These are phyloP conservation scores for Dione juno DNA, from an alignment of 2,888 invertebrate genomes.

Conservation along the genomic window DNA sequence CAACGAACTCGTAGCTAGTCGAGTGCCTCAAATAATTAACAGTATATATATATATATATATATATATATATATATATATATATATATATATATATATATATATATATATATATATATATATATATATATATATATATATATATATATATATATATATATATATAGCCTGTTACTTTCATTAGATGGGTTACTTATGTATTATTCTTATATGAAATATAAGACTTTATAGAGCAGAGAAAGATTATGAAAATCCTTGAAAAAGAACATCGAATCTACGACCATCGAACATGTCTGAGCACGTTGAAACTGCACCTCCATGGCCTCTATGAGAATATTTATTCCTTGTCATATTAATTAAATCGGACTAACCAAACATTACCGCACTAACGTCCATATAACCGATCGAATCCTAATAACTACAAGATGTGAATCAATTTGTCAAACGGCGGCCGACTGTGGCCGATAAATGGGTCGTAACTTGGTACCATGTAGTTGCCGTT, in stretches of 20 bases:
- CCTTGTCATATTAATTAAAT: conserved; percentile 7
- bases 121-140: too few relatives aligned
- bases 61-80: too few relatives aligned
- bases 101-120: too few relatives aligned
- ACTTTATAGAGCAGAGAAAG: too few relatives aligned
- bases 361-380: conserved; percentile 19
- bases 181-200: too few relatives aligned
- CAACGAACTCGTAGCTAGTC: conserved; percentile 3
- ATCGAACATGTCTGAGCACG: background rate
- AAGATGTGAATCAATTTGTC: conserved; percentile 65
- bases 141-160: too few relatives aligned
- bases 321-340: background rate
- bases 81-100: too few relatives aligned
- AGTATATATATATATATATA: conserved; percentile 3
- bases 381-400: conserved; percentile 28
- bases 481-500: conserved; percentile 43
- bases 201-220: too few relatives aligned
- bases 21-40: conserved; percentile 17
- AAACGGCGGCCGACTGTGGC: conserved; percentile 51
- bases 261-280: background rate
- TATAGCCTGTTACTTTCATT: too few relatives aligned
- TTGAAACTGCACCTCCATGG: background rate
- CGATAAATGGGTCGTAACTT: conserved; percentile 51
- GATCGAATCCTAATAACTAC: conserved; percentile 43
- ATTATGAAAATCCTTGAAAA: too few relatives aligned